Percentiles rank a stretch among this genome's conserved stretches.
These are phyloP conservation scores for Molossus alvarezi DNA, from an alignment of 2,797 vertebrate genomes.

Conservation along the genomic window DNA sequence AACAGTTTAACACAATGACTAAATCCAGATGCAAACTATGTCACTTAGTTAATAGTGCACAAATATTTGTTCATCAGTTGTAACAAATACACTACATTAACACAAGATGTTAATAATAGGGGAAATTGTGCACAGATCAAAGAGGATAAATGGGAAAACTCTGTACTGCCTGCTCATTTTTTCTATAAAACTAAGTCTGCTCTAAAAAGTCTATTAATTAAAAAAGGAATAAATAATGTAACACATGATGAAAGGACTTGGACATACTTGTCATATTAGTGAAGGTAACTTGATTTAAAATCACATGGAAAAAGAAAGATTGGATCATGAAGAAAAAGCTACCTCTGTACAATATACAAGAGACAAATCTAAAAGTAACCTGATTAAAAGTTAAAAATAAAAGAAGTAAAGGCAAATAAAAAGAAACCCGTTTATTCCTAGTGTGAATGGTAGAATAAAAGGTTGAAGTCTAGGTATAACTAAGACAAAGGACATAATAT, in stretches of 20 bases:
- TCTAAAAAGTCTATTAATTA: no score
- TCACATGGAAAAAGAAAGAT: no score
- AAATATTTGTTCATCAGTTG: not conserved
- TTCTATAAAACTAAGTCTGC: no score
- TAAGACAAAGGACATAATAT: not conserved
- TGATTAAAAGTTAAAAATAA: slow-evolving; percentile 17
- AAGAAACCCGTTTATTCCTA: not conserved
- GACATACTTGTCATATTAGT: no score
- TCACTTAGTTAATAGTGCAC: not conserved
- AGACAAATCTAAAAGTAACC: not conserved
- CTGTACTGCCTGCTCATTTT: no score
- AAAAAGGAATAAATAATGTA: not conserved
- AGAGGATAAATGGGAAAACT: no score
- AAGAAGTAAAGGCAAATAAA: not conserved
- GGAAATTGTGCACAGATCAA: no score
- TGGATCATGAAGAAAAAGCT: not conserved
- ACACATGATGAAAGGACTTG: no score
- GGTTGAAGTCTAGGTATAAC: not conserved
- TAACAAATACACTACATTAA: not conserved
- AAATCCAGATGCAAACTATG: not conserved
- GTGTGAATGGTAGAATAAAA: not conserved
- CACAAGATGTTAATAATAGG: no score
- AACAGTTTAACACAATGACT: not conserved
- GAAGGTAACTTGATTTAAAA: no score
- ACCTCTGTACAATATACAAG: not conserved